Evolutionary conservation across 2,113 vertebrate species (phyloP).

Genomic region (Beaufortia kweichowensis): DNA sequence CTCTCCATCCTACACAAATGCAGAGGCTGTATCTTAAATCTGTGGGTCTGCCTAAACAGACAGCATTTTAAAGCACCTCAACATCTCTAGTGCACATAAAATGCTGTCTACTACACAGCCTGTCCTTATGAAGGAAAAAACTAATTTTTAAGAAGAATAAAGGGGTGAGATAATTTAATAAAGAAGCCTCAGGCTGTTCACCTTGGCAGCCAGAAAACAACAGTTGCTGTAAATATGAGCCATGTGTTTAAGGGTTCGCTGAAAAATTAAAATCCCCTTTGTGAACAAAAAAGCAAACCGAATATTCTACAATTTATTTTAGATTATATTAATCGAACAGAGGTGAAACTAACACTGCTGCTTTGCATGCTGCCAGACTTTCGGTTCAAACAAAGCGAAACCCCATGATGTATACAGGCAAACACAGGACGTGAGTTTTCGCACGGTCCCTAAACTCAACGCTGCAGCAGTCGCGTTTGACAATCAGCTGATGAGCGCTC

Average conservation of each 20-base stretch:
- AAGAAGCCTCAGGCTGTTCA: constrained; percentile 50
- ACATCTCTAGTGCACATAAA: neutral
- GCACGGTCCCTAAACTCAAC: constrained; percentile 61
- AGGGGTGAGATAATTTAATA: constrained; percentile 8
- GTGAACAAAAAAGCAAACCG: neutral
- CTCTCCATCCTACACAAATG: neutral
- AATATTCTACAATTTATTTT: no score
- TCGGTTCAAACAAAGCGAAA: constrained; percentile 23
- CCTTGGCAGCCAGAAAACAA: constrained; percentile 61
- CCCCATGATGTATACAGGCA: neutral
- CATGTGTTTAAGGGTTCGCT: constrained; percentile 41
- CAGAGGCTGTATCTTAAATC: neutral
- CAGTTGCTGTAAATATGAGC: constrained; percentile 63
- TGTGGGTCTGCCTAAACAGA: neutral
- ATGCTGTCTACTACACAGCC: no score
- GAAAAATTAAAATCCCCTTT: constrained; percentile 6
- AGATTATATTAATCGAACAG: neutral
- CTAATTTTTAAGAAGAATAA: neutral
- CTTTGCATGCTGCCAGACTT: neutral
- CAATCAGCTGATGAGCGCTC: constrained; percentile 75
- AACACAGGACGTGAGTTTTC: constrained; percentile 21
- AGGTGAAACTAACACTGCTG: neutral
- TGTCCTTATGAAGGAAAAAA: neutral
- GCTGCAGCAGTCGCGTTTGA: constrained; percentile 69
- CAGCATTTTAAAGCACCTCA: neutral